Percentiles rank a stretch among this genome's conserved stretches.
phyloP scores from a whole-genome alignment of 2,113 vertebrate genomes.

The Melozone crissalis region DNA sequence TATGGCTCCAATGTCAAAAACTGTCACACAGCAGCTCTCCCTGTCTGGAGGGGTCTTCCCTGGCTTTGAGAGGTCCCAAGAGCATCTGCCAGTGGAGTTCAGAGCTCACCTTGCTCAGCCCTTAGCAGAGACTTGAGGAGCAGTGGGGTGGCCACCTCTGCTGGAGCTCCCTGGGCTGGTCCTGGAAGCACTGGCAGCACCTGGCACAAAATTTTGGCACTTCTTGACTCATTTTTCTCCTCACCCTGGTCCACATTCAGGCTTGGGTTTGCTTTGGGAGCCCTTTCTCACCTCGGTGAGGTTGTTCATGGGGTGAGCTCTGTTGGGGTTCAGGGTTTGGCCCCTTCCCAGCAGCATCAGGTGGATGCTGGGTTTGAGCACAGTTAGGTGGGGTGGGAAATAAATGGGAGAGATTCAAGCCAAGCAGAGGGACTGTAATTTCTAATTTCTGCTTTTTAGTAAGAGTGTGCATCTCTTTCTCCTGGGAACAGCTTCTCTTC shows the following conservation, averaged over 20 bases:
- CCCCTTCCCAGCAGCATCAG: background rate
- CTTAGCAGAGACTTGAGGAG: background rate
- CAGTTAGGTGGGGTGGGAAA: background rate
- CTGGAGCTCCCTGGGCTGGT: background rate
- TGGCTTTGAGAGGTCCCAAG: background rate
- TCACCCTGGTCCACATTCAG: background rate
- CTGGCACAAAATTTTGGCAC: background rate
- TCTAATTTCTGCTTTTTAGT: background rate
- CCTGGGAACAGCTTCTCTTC: background rate
- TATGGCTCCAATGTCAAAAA: background rate
- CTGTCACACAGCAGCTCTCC: background rate
- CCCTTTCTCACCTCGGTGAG: background rate
- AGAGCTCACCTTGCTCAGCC: background rate
- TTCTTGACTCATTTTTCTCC: background rate
- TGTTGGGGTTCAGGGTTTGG: background rate
- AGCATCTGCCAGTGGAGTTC: background rate
- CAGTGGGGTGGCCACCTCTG: background rate
- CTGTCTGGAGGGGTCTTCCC: background rate
- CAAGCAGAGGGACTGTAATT: background rate
- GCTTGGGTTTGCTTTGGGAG: background rate
- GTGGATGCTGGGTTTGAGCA: background rate
- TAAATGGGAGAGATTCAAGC: background rate
- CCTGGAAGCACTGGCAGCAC: background rate
- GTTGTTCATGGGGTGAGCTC: background rate
- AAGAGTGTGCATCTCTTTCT: constrained; percentile 37